phyloP scores from a whole-genome alignment of 2,113 vertebrate species.

The Lophotis ruficrista region DNA sequence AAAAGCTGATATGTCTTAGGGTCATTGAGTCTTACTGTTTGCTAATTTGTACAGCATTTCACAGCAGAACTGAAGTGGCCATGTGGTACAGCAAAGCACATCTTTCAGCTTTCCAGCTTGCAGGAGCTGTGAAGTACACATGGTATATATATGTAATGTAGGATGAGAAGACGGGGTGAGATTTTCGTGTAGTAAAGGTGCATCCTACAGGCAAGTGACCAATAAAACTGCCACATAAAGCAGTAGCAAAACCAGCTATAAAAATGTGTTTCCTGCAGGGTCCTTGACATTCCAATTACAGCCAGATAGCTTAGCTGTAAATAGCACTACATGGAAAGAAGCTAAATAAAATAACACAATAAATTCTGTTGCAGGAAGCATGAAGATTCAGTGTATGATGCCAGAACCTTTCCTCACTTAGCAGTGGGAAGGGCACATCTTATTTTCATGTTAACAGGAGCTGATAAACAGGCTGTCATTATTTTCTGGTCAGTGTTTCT shows the following conservation, averaged over 20 bases:
- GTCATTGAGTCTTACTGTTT: not conserved
- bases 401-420: not conserved
- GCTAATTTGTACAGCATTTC: not conserved
- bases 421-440: not conserved
- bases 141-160: not conserved
- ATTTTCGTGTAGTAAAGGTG: not conserved
- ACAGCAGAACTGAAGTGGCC: not conserved
- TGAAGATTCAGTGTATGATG: not conserved
- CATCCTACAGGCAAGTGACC: not conserved
- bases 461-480: constrained; percentile 12
- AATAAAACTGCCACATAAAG: not conserved
- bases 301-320: not conserved
- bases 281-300: not conserved
- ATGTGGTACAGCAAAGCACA: not conserved
- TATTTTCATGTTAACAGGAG: constrained; percentile 4
- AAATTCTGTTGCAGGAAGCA: not conserved
- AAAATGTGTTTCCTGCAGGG: not conserved
- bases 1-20: constrained; percentile 3
- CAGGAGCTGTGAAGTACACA: not conserved
- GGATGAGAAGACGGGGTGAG: not conserved
- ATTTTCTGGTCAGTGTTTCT: constrained; percentile 10
- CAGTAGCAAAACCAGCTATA: not conserved
- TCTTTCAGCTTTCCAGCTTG: not conserved
- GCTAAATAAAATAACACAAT: not conserved
- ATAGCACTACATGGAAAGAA: not conserved